Base-by-base conservation (phyloP, 2,888 invertebrate genomes). In the Shargacucullia verbasci region DNA sequence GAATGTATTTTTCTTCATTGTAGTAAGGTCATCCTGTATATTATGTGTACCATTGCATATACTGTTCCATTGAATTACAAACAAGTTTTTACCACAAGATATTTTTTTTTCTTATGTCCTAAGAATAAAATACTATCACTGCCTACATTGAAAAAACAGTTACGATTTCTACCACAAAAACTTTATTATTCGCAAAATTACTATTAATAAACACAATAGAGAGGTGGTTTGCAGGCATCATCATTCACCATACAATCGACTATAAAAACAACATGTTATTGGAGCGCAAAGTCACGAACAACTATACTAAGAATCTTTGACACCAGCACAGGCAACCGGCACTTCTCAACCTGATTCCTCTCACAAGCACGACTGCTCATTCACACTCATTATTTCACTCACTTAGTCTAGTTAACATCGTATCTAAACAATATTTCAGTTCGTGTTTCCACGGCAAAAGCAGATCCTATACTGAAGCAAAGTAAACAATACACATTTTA, bases 251-350 rank as follows among this genome's bases (percentile, higher is more conserved):
- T 38, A 73, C 63, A 45, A 59, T 58, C 46, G 45, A 47, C 41
- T 54, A 53, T 53, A 77, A 68, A 53, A 31, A 53, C 65, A 73
- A 65, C 66, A 65, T 79, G 65, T 82, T 88, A 91, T 88, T 82
- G 86, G 91, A 91, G 90, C 92, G 89, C 80, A 83, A 87, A 91
- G 85, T 87, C 90, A 90, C 91, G 91, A 73, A 75, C 68, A 72
- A 78, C 78, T 76, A 81, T 86, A 81, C 83, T 74, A 76, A 80
- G 82, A 85, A 85, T 82, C 79, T 68, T 73, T 75, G 69, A 79
- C 74, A 77, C 69, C 64, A 72, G 41, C 37, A 59, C 56, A 76
- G 52, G 68, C 54, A 66, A 71, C 71, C 59, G 65, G 69, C 65
- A 49, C 66, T 86, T 85, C 78, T 82, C 83, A 86, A 73, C 83